phyloP scores from a whole-genome alignment of 2,113 vertebrate genomes.

The Alethe diademata region DNA sequence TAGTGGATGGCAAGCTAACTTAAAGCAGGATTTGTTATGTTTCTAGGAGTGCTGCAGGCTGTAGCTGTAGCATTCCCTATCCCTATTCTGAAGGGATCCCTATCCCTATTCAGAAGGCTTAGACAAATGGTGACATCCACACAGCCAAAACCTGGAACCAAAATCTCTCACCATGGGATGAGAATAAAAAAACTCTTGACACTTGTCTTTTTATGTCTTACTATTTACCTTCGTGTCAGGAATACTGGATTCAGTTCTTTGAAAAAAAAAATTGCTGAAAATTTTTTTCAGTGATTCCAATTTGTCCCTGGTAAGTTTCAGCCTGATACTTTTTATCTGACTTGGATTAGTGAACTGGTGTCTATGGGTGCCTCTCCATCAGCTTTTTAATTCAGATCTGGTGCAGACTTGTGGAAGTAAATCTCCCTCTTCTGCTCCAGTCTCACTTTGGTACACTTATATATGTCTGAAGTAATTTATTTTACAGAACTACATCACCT shows the following conservation, averaged over 20 bases:
- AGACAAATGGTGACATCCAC: not conserved
- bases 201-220: not conserved
- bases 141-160: not conserved
- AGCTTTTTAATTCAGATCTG: not conserved
- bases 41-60: not conserved
- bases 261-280: not conserved
- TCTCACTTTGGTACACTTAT: not conserved
- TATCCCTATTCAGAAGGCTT: not conserved
- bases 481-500: not conserved
- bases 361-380: fast-evolving
- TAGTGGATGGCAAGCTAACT: not conserved
- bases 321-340: not conserved
- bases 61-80: not conserved
- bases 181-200: not conserved
- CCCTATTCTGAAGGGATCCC: not conserved
- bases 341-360: not conserved
- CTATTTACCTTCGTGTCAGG: not conserved
- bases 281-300: not conserved
- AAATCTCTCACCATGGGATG: not conserved
- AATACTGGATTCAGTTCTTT: not conserved
- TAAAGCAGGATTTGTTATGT: not conserved
- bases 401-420: not conserved
- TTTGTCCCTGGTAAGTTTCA: not conserved
- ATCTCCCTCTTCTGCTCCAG: not conserved
- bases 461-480: not conserved